A percentile compares a stretch with the other conserved stretches of the same genome.
These are phyloP conservation scores for Leucopsar rothschildi DNA, from an alignment of 2,113 vertebrate genomes.

Conservation along the genomic window DNA sequence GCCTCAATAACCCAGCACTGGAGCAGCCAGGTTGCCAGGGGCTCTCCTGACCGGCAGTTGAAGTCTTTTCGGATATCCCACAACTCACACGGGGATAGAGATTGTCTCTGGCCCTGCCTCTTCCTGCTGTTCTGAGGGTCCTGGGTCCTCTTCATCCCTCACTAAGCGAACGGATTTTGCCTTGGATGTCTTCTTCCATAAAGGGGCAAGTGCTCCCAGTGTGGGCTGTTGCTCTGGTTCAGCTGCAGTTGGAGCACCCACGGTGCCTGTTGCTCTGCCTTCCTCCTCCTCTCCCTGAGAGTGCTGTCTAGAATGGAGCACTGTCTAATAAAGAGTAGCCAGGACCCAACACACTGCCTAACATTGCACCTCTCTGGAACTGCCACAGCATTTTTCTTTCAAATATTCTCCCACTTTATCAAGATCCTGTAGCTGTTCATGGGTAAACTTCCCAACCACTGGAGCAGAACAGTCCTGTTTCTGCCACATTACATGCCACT, in stretches of 20 bases:
- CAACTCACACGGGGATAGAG: neutral
- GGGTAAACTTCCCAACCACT: neutral
- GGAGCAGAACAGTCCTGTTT: neutral
- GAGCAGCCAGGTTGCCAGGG: neutral
- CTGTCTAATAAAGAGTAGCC: neutral
- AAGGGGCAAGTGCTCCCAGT: neutral
- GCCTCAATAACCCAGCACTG: fast-evolving
- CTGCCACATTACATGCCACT: neutral
- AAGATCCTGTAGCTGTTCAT: neutral
- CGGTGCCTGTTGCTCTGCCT: neutral
- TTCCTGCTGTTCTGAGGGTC: neutral
- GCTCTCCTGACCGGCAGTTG: neutral
- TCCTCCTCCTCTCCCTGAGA: neutral
- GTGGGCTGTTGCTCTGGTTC: neutral
- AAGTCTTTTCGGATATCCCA: neutral
- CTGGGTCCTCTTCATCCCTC: neutral
- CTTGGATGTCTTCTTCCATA: neutral
- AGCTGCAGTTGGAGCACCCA: neutral
- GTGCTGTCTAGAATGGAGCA: neutral
- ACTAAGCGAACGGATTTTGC: fast-evolving
- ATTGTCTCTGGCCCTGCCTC: neutral
- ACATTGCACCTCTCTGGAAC: neutral
- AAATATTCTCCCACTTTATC: neutral
- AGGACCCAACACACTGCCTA: neutral
- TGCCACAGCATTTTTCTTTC: neutral